Evolutionary conservation across 2,888 invertebrate species (phyloP).

Genomic region (Gasteruption jaculator): DNA sequence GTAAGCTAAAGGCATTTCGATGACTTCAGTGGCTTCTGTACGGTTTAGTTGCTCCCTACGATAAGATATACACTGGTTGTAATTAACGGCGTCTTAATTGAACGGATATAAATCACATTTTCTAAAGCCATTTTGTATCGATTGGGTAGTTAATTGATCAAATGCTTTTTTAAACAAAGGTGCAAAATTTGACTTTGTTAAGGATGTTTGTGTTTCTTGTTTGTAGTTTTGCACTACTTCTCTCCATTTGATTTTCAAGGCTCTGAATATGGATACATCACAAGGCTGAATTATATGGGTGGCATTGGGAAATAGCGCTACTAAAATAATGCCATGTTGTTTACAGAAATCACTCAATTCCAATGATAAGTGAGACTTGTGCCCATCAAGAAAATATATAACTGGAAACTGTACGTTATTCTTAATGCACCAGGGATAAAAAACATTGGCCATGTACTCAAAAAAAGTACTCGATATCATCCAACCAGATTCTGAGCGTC

Average conservation of each 20-base stretch:
- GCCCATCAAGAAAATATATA: too few relatives aligned
- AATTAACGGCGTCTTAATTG: constrained; percentile 7
- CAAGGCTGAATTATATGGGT: constrained; percentile 31
- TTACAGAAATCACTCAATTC: constrained; percentile 25
- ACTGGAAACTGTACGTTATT: constrained; percentile 31
- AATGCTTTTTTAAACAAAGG: constrained; percentile 17
- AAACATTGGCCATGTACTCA: constrained; percentile 39
- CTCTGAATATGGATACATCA: constrained; percentile 31
- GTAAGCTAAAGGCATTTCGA: too few relatives aligned
- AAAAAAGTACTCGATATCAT: constrained; percentile 39
- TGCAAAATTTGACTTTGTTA: constrained; percentile 15
- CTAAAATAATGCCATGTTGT: constrained; percentile 28
- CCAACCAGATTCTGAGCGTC: constrained; percentile 35
- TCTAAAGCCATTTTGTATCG: constrained; percentile 14
- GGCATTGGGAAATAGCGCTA: constrained; percentile 26
- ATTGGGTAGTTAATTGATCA: constrained; percentile 2
- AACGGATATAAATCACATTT: constrained; percentile 14
- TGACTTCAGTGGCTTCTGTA: too few relatives aligned
- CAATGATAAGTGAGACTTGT: constrained; percentile 20
- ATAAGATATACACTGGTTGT: too few relatives aligned
- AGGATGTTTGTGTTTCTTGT: constrained; percentile 13
- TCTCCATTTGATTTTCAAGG: too few relatives aligned
- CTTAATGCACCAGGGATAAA: constrained; percentile 33
- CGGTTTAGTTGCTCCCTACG: too few relatives aligned
- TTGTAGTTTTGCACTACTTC: constrained; percentile 17